phyloP scores from a whole-genome alignment of 2,888 invertebrate species.

The Prenolepis imparis region DNA sequence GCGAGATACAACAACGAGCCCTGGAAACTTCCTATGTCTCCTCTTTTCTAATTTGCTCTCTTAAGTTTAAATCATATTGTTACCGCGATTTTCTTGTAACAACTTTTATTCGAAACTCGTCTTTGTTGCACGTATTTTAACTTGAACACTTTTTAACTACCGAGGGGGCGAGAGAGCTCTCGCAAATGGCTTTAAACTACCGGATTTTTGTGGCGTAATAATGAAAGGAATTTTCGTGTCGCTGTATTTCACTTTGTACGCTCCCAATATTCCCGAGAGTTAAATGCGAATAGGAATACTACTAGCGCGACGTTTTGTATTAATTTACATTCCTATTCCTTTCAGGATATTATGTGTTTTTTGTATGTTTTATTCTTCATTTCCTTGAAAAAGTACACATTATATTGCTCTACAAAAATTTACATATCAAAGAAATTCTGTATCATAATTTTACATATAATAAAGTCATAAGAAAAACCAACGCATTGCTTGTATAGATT shows the following conservation, averaged over 20 bases:
- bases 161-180: constrained; percentile 19
- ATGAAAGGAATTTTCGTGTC: constrained; percentile 49
- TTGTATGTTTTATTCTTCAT: constrained; percentile 1
- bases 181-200: constrained; percentile 45
- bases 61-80: constrained; percentile 47
- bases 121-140: constrained; percentile 37
- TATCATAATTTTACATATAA: background rate
- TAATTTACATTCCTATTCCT: constrained; percentile 47
- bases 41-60: constrained; percentile 45
- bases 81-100: constrained; percentile 48
- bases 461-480: background rate
- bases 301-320: constrained; percentile 47
- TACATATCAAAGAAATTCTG: background rate
- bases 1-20: constrained; percentile 9
- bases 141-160: constrained; percentile 52
- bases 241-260: constrained; percentile 43
- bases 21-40: constrained; percentile 29
- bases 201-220: constrained; percentile 51
- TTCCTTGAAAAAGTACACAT: background rate
- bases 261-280: constrained; percentile 34
- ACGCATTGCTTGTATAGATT: background rate
- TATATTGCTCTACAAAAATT: constrained; percentile 2
- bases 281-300: constrained; percentile 38
- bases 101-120: constrained; percentile 41
- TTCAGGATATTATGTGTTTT: constrained; percentile 21